Evolutionary conservation across 2,113 vertebrate genomes (phyloP).

Genomic region (Spermophilus dauricus): DNA sequence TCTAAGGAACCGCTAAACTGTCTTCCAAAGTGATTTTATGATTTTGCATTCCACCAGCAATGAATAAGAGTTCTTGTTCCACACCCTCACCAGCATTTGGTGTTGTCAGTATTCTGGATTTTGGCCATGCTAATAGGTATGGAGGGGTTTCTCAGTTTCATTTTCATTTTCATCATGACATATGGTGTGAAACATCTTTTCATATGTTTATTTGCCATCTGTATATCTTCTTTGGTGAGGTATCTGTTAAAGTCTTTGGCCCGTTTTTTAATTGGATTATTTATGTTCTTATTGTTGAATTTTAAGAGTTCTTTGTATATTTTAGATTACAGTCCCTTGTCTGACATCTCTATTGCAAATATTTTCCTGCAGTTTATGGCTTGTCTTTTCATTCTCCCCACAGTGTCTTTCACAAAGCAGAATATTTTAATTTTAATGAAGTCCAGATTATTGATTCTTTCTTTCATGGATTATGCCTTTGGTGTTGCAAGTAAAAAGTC

Average conservation of each 20-base stretch:
- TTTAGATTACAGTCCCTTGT: background rate
- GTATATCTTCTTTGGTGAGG: background rate
- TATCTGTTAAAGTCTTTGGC: background rate
- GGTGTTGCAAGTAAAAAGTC: background rate
- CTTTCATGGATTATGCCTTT: background rate
- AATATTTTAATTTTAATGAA: background rate
- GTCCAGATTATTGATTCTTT: background rate
- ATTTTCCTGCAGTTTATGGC: background rate
- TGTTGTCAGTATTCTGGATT: background rate
- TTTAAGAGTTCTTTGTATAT: background rate
- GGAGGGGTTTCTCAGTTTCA: background rate
- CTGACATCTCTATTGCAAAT: background rate
- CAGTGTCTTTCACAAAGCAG: background rate
- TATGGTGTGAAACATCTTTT: background rate
- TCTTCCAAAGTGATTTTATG: background rate
- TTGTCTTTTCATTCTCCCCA: background rate
- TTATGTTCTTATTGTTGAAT: background rate
- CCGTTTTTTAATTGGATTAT: background rate
- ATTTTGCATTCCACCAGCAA: background rate
- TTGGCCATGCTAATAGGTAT: background rate
- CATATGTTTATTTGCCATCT: background rate
- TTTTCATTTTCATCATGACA: background rate
- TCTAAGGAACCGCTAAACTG: background rate
- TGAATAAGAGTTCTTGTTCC: background rate
- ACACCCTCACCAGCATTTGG: background rate